phyloP scores from a whole-genome alignment of 2,113 vertebrate species.

The Cynocephalus volans region DNA sequence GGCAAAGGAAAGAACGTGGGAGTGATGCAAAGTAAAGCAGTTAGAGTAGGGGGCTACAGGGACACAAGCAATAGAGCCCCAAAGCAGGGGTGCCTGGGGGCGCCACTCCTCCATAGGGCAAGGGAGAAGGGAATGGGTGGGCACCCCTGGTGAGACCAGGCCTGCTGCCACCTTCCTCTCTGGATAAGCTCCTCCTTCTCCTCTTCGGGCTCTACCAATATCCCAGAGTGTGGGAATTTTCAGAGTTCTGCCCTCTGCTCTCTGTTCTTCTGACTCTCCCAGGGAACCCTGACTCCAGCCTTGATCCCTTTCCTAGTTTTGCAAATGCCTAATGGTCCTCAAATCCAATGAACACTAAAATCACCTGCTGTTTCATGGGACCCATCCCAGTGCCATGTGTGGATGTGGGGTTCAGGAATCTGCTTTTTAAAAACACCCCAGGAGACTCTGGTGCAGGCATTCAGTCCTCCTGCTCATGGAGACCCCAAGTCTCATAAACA shows the following conservation, averaged over 20 bases:
- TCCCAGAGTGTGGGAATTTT: not conserved
- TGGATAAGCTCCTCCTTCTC: not conserved
- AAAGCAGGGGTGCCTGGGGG: not conserved
- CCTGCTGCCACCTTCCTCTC: not conserved
- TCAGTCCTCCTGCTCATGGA: not conserved
- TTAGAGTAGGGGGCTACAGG: not conserved
- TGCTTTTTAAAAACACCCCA: not conserved
- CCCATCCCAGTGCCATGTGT: not conserved
- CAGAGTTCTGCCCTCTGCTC: not conserved
- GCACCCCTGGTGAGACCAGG: too few species aligned
- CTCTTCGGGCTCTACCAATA: not conserved
- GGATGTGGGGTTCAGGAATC: not conserved
- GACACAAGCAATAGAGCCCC: rapidly evolving
- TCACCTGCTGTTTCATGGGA: not conserved
- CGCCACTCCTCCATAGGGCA: not conserved
- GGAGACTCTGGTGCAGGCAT: not conserved
- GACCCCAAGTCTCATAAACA: not conserved
- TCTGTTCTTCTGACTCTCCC: not conserved
- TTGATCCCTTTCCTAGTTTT: not conserved
- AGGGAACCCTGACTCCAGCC: not conserved
- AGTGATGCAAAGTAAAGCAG: not conserved
- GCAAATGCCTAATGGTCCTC: not conserved
- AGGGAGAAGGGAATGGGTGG: not conserved
- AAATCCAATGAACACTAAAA: not conserved
- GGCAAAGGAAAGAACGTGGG: not conserved